A percentile compares a stretch with the other conserved stretches of the same genome.
These are phyloP conservation scores for Thinocorus orbignyianus DNA, from an alignment of 2,113 vertebrate genomes.

Conservation along the genomic window DNA sequence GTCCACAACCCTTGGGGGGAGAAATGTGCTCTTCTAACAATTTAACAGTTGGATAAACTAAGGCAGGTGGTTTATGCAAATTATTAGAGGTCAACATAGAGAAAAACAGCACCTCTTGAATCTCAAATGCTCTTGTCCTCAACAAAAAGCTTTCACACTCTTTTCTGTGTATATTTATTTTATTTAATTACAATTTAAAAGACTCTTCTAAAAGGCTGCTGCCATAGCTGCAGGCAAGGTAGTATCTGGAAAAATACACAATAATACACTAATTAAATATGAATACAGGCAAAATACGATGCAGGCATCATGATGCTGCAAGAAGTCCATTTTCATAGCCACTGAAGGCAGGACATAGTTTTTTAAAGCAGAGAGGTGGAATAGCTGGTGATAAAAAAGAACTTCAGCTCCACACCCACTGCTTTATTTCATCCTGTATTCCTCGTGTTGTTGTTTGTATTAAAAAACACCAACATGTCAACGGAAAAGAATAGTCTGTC, in stretches of 20 bases:
- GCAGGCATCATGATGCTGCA: neutral
- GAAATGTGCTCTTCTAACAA: neutral
- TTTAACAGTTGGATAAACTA: conserved; percentile 43
- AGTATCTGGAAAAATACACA: conserved; percentile 7
- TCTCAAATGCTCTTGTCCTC: neutral
- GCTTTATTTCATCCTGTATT: neutral
- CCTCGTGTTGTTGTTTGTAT: neutral
- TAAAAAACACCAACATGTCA: neutral
- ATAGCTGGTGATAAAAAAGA: neutral
- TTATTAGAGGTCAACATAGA: neutral
- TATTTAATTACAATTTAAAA: conserved; percentile 18
- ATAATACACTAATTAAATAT: conserved; percentile 29
- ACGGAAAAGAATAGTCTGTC: neutral
- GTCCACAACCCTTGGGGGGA: neutral
- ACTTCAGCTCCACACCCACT: neutral
- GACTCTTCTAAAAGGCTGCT: conserved; percentile 7
- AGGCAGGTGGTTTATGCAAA: conserved; percentile 10
- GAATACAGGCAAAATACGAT: neutral
- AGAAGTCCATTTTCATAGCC: neutral
- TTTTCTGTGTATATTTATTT: conserved; percentile 8
- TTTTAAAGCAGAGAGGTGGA: neutral
- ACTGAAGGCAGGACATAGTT: neutral
- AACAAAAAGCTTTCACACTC: neutral
- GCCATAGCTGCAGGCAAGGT: neutral
- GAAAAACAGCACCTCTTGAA: neutral